Evolutionary conservation across 2,113 vertebrate species (phyloP).

Genomic region (Montifringilla adamsi): DNA sequence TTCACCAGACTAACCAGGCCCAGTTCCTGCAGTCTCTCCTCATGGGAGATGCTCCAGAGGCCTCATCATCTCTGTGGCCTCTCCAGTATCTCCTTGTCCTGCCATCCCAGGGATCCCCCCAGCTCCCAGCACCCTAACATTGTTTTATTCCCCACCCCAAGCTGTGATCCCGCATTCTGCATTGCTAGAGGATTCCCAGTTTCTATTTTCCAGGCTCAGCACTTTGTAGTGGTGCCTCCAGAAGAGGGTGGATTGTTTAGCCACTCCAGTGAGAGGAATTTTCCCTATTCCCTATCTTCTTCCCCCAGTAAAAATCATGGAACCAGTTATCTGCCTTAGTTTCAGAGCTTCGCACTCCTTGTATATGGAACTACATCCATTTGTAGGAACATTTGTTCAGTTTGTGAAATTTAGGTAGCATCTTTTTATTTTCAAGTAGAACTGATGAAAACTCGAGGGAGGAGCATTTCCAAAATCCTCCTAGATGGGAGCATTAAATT

Average conservation of each 20-base stretch:
- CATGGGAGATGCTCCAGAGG: not conserved
- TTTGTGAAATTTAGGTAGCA: not conserved
- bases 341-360: not conserved
- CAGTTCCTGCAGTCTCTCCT: not conserved
- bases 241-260: fast-evolving
- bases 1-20: not conserved
- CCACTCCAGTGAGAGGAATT: not conserved
- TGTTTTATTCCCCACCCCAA: not conserved
- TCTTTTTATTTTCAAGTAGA: not conserved
- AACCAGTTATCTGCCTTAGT: not conserved
- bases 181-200: not conserved
- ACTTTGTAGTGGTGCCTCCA: not conserved
- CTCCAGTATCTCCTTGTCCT: not conserved
- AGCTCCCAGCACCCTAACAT: not conserved
- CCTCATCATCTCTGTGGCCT: not conserved
- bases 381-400: not conserved
- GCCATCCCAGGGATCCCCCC: not conserved
- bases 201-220: not conserved
- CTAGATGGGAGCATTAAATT: not conserved
- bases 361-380: not conserved
- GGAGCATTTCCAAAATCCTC: not conserved
- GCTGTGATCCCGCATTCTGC: not conserved
- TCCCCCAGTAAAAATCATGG: not conserved
- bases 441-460: not conserved
- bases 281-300: not conserved